phyloP scores from a whole-genome alignment of 2,797 vertebrate genomes.

The Scolopax bukidnonensis region DNA sequence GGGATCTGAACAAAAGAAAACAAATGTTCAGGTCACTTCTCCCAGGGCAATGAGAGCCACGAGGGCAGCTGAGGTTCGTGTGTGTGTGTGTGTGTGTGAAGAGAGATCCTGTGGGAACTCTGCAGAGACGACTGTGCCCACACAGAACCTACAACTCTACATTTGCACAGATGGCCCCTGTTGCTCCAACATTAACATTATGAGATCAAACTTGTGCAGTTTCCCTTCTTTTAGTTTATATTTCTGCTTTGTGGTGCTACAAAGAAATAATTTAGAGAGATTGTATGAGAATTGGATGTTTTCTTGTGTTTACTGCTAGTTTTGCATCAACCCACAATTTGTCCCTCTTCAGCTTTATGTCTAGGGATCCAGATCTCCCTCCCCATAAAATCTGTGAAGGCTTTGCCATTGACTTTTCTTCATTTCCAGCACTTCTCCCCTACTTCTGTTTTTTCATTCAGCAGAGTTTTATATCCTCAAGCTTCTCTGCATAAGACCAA shows the following conservation, averaged over 20 bases:
- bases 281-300: neutral
- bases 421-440: neutral
- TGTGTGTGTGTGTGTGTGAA: accelerated
- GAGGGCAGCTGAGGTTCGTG: neutral
- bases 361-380: neutral
- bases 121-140: neutral
- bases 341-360: neutral
- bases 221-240: neutral
- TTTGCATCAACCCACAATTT: neutral
- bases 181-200: neutral
- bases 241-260: neutral
- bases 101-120: accelerated
- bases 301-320: neutral
- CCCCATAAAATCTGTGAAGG: neutral
- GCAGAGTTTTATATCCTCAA: neutral
- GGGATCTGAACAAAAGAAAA: neutral
- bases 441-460: neutral
- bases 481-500: neutral
- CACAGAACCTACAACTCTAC: neutral
- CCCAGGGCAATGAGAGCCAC: neutral
- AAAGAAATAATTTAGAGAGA: neutral
- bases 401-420: neutral
- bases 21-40: neutral
- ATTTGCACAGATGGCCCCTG: neutral
- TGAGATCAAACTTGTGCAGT: neutral